Percentiles rank a stretch among this genome's conserved stretches.
phyloP scores from a whole-genome alignment of 2,888 invertebrate genomes.

The Plebejus anna region DNA sequence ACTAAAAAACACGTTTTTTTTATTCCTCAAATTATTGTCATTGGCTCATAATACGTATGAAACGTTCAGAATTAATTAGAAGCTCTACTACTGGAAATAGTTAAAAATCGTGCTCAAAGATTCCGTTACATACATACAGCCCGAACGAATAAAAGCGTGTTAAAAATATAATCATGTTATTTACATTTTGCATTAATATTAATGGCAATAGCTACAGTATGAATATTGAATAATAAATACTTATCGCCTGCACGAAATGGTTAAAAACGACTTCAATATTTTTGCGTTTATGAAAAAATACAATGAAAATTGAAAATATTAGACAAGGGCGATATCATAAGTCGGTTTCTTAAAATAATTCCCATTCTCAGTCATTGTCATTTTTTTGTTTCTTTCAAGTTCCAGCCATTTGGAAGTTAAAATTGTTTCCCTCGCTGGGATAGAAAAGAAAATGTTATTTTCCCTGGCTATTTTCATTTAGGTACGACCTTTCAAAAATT shows the following conservation, averaged over 20 bases:
- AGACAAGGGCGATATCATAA: not conserved
- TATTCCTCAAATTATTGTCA: too few species aligned
- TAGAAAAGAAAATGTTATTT: not conserved
- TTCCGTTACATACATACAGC: too few species aligned
- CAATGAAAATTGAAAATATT: not conserved
- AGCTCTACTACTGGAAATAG: too few species aligned
- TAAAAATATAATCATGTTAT: not conserved
- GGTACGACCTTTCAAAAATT: not conserved
- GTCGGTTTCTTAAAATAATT: slow-evolving; percentile 10
- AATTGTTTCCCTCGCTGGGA: slow-evolving; percentile 10
- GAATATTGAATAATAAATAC: not conserved
- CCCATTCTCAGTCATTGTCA: not conserved
- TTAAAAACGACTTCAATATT: not conserved
- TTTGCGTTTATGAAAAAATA: not conserved
- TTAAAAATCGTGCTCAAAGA: too few species aligned
- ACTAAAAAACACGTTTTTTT: too few species aligned
- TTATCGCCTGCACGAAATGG: not conserved
- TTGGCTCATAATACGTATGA: too few species aligned
- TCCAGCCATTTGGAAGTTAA: slow-evolving; percentile 12
- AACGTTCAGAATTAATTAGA: too few species aligned
- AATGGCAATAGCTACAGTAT: not conserved
- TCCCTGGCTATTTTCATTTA: not conserved
- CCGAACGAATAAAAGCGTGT: too few species aligned
- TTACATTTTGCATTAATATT: not conserved
- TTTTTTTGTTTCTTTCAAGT: slow-evolving; percentile 6